Percentiles rank a stretch among this genome's conserved stretches.
Evolutionary conservation across 2,797 vertebrate genomes (phyloP).

Genomic region (Peromyscus nudipes): DNA sequence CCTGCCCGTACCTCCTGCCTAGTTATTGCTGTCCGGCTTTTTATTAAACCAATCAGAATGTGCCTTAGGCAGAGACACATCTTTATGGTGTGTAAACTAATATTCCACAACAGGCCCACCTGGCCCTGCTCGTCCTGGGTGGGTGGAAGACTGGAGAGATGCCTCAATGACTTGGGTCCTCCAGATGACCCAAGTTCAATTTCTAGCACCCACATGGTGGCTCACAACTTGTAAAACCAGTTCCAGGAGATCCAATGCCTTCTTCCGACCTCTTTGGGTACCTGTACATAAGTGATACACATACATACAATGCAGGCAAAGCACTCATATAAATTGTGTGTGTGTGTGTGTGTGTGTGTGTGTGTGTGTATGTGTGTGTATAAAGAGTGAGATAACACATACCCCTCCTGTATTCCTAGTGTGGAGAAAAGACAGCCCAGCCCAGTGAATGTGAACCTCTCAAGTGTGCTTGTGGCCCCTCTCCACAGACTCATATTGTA

Average conservation of each 20-base stretch:
- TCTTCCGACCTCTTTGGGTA: not conserved
- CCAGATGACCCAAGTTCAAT: not conserved
- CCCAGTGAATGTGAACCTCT: rapidly evolving
- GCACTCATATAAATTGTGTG: not conserved
- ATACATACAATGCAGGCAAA: not conserved
- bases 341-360: not conserved
- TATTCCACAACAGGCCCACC: not conserved
- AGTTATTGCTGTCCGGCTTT: not conserved
- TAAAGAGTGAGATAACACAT: not conserved
- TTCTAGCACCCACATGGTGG: not conserved
- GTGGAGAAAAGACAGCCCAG: not conserved
- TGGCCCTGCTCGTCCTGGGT: not conserved
- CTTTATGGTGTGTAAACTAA: not conserved
- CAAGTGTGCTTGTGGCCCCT: rapidly evolving
- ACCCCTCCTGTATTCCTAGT: not conserved
- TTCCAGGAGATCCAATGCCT: not conserved
- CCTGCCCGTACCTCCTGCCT: not conserved
- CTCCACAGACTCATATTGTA: not conserved
- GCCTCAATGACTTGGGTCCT: not conserved
- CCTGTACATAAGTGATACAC: not conserved
- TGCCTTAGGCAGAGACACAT: not conserved
- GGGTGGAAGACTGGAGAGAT: not conserved
- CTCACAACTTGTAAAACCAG: not conserved
- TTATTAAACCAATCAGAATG: not conserved
- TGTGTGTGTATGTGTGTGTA: not conserved